Evolutionary conservation across 2,797 vertebrate species (phyloP).

Genomic region (Taeniopygia guttata): DNA sequence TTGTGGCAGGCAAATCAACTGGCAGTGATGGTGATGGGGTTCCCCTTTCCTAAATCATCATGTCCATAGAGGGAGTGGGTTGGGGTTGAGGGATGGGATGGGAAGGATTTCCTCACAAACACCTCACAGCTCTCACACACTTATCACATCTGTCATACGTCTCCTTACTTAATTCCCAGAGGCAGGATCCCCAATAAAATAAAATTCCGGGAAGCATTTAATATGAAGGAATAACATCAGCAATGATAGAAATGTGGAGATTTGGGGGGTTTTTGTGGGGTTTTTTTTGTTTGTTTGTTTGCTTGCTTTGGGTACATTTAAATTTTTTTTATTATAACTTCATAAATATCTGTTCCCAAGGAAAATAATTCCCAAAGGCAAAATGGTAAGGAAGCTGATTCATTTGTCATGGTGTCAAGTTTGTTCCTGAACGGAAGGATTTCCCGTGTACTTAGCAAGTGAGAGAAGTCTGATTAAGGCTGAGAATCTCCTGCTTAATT

Average conservation of each 20-base stretch:
- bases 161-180: neutral
- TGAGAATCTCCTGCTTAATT: constrained; percentile 47
- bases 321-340: neutral
- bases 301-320: neutral
- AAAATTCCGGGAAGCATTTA: neutral
- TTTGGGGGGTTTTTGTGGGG: too few species aligned
- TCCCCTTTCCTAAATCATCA: neutral
- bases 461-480: constrained; percentile 35
- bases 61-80: neutral
- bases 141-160: neutral
- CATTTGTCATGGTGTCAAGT: constrained; percentile 35
- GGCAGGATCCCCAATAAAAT: neutral
- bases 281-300: neutral
- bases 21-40: neutral
- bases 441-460: constrained; percentile 21
- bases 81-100: neutral
- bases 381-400: neutral
- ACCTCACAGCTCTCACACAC: neutral
- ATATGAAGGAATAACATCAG: neutral
- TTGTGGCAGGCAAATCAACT: neutral
- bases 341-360: neutral
- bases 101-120: fast-evolving
- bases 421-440: constrained; percentile 32
- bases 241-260: neutral
- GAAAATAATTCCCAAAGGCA: constrained; percentile 28